Percentiles rank a stretch among this genome's conserved stretches.
phyloP scores from a whole-genome alignment of 2,113 vertebrate species.

The Jacana jacana region DNA sequence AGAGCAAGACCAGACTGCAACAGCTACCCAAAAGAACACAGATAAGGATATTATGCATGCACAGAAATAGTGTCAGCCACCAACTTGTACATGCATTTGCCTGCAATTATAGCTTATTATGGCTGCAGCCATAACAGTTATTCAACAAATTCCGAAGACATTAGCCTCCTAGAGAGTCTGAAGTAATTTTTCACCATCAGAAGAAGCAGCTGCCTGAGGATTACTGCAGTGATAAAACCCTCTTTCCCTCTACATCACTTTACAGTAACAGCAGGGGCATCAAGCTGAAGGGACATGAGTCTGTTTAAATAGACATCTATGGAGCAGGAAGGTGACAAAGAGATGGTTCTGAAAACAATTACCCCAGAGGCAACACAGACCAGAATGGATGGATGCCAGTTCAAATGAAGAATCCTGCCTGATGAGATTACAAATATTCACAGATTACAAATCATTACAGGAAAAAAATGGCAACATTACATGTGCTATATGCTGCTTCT shows the following conservation, averaged over 20 bases:
- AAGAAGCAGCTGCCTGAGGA: slow-evolving; percentile 11
- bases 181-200: not conserved
- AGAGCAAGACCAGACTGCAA: not conserved
- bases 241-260: not conserved
- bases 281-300: not conserved
- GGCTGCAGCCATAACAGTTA: slow-evolving; percentile 34
- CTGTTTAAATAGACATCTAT: not conserved
- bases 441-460: not conserved
- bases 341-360: not conserved
- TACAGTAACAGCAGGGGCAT: not conserved
- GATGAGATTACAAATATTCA: not conserved
- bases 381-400: not conserved
- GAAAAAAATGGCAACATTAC: not conserved
- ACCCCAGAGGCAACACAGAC: not conserved
- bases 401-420: not conserved
- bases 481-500: not conserved
- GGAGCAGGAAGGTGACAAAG: not conserved
- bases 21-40: not conserved
- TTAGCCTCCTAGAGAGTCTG: slow-evolving; percentile 29
- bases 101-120: slow-evolving; percentile 33
- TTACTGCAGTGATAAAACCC: not conserved
- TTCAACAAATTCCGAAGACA: slow-evolving; percentile 32
- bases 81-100: not conserved
- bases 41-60: not conserved
- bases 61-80: not conserved